phyloP scores from a whole-genome alignment of 2,113 vertebrate genomes.

The Chionomys nivalis region DNA sequence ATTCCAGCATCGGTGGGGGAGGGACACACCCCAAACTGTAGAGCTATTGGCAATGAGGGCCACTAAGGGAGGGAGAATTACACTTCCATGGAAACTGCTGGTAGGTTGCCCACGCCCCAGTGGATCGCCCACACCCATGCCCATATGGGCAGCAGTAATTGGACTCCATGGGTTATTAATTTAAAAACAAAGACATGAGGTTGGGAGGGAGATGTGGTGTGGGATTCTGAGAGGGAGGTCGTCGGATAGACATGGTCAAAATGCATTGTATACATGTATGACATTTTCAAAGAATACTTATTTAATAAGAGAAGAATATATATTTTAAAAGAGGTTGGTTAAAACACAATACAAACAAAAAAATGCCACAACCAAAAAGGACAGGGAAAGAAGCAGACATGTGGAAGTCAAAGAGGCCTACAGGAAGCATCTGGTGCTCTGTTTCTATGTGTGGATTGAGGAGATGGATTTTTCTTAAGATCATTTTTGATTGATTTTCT shows the following conservation, averaged over 20 bases:
- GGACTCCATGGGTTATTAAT: not conserved
- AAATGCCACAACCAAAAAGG: not conserved
- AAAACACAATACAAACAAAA: not conserved
- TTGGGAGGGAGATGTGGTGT: not conserved
- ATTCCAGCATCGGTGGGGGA: too few relatives aligned
- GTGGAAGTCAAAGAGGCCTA: not conserved
- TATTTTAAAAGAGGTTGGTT: not conserved
- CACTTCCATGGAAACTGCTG: not conserved
- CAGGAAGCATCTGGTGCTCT: not conserved
- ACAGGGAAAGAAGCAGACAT: not conserved
- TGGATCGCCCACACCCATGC: not conserved
- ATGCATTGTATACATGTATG: not conserved
- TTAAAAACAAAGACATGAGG: not conserved
- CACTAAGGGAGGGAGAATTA: not conserved
- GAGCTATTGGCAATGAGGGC: not conserved
- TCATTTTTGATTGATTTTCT: not conserved
- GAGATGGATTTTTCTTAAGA: not conserved
- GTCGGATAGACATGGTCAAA: too few relatives aligned
- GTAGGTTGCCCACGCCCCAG: not conserved
- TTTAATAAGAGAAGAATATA: not conserved
- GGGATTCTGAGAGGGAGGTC: too few relatives aligned
- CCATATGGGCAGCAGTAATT: not conserved
- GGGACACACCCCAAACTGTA: too few relatives aligned
- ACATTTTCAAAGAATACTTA: not conserved
- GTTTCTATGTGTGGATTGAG: not conserved